Conservation (phyloP, 1,140 invertebrate species). For the Apis dorsata region DNA sequence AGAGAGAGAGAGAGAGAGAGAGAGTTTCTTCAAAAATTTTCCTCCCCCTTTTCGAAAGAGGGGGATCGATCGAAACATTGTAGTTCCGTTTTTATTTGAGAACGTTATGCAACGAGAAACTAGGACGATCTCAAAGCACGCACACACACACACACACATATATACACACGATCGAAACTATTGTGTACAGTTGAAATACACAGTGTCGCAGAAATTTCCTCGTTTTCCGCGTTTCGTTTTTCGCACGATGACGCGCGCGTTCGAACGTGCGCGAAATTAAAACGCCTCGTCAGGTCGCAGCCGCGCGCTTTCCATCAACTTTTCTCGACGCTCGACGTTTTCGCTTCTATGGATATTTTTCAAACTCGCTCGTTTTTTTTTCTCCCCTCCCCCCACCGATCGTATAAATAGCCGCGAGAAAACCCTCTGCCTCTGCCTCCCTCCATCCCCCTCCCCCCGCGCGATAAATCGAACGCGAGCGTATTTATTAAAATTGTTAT, state of each 20-base stretch:
- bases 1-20: background rate
- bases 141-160: background rate
- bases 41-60: too few relatives aligned
- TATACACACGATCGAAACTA: too few relatives aligned
- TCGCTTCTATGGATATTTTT: constrained; percentile 6
- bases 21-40: background rate
- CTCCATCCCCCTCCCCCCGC: too few relatives aligned
- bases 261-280: constrained; percentile 37
- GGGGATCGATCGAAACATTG: background rate
- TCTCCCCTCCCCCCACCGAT: too few relatives aligned
- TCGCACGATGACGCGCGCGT: constrained; percentile 17
- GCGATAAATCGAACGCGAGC: background rate
- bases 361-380: background rate
- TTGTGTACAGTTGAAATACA: too few relatives aligned
- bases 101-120: background rate
- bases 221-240: constrained; percentile 7
- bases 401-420: background rate
- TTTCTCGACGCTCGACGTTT: constrained; percentile 23
- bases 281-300: constrained; percentile 25
- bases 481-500: background rate
- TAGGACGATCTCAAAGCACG: background rate
- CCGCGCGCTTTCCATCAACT: background rate
- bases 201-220: constrained; percentile 14
- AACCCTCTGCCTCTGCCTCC: too few relatives aligned
- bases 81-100: background rate